Percentiles rank a stretch among this genome's conserved stretches.
These are phyloP conservation scores for Eupeodes corollae DNA, from an alignment of 1,140 invertebrate species.

Conservation along the genomic window DNA sequence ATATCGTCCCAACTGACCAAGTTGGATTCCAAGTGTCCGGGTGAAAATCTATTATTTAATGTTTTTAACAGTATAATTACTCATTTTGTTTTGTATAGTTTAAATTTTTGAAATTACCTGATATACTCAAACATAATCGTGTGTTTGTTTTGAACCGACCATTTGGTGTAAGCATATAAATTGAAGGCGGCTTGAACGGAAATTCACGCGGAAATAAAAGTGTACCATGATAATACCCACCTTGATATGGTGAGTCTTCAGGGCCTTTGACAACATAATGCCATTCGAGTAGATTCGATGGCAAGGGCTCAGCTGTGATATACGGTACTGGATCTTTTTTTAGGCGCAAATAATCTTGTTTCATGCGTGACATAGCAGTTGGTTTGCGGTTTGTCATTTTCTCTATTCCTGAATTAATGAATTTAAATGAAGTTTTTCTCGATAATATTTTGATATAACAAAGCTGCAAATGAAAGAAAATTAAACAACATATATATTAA, in stretches of 20 bases:
- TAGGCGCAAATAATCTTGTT: conserved; percentile 88
- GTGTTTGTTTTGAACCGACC: conserved; percentile 86
- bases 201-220: conserved; percentile 93
- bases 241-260: conserved; percentile 82
- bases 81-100: not conserved
- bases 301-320: conserved; percentile 61
- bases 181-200: conserved; percentile 95
- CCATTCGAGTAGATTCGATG: conserved; percentile 95
- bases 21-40: conserved; percentile 97
- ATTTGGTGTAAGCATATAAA: conserved; percentile 97
- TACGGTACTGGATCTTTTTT: conserved; percentile 89
- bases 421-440: too few species aligned
- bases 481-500: too few species aligned
- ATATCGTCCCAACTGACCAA: conserved; percentile 93
- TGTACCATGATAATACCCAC: conserved; percentile 95
- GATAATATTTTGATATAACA: too few species aligned
- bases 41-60: conserved; percentile 71
- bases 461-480: too few species aligned
- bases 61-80: not conserved
- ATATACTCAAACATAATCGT: conserved; percentile 91
- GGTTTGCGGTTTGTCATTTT: conserved; percentile 13
- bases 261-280: conserved; percentile 60
- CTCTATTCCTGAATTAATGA: too few species aligned
- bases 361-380: conserved; percentile 74
- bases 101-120: conserved; percentile 13